phyloP scores from a whole-genome alignment of 2,113 vertebrate genomes.

The Rhinolophus sinicus region DNA sequence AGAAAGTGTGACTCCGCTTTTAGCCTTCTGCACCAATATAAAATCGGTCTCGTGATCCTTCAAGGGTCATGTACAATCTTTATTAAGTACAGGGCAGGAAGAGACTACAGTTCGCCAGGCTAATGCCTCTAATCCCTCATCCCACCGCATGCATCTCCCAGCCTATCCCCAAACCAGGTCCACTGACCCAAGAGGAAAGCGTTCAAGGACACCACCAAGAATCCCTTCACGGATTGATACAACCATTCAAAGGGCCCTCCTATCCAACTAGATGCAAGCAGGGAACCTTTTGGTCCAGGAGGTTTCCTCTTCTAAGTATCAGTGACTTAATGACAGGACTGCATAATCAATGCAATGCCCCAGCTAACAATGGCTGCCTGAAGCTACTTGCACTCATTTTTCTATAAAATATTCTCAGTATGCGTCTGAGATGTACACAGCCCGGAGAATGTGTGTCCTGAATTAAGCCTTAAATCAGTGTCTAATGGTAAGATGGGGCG shows the following conservation, averaged over 20 bases:
- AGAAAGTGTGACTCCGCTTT: conserved; percentile 11
- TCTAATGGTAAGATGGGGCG: neutral
- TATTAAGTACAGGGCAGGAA: neutral
- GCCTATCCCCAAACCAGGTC: neutral
- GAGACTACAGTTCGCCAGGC: neutral
- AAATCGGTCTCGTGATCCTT: neutral
- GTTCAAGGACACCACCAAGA: neutral
- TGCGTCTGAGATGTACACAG: neutral
- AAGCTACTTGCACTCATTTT: neutral
- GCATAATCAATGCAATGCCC: neutral
- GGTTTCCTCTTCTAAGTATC: neutral
- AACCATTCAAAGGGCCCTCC: neutral
- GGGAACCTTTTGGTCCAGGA: neutral
- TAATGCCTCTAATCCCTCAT: neutral
- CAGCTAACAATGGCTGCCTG: neutral
- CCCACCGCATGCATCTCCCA: neutral
- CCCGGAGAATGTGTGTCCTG: neutral
- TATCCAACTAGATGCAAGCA: neutral
- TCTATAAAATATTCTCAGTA: neutral
- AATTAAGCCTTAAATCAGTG: conserved; percentile 1
- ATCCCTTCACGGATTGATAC: neutral
- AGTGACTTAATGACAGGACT: neutral
- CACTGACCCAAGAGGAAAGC: neutral
- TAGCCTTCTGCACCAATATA: conserved; percentile 58
- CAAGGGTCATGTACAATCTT: neutral